A percentile compares a stretch with the other conserved stretches of the same genome.
Conservation (phyloP, 2,888 invertebrate genomes). For the Habrosyne pyritoides region DNA sequence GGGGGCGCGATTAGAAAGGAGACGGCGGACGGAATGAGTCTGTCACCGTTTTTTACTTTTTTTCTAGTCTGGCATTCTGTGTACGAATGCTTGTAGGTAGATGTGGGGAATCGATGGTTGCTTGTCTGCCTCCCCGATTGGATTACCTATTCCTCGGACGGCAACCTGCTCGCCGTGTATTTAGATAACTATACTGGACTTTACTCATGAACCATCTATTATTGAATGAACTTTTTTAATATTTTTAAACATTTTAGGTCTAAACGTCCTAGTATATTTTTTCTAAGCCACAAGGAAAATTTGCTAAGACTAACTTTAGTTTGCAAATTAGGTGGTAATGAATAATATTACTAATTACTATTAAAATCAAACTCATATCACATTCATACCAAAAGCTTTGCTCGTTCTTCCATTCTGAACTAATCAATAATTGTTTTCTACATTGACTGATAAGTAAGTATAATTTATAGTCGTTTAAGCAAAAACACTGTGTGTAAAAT, state of each 20-base stretch:
- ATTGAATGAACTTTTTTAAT: not conserved
- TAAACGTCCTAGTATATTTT: not conserved
- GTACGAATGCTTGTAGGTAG: slow-evolving; percentile 34
- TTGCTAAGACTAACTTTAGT: not conserved
- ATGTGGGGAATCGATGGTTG: slow-evolving; percentile 57
- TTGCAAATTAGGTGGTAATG: not conserved
- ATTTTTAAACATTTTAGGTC: not conserved
- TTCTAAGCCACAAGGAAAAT: not conserved
- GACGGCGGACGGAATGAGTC: slow-evolving; percentile 78
- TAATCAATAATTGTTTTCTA: slow-evolving; percentile 12
- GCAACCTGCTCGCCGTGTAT: not conserved
- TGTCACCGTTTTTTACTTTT: slow-evolving; percentile 78
- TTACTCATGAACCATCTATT: not conserved
- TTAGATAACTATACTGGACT: not conserved
- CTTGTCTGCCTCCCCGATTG: slow-evolving; percentile 41
- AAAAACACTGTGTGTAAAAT: not conserved
- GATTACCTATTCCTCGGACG: slow-evolving; percentile 19
- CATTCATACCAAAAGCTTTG: not conserved
- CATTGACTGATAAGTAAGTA: not conserved
- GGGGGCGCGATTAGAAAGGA: slow-evolving; percentile 81
- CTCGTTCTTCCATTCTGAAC: not conserved
- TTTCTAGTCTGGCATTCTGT: slow-evolving; percentile 76
- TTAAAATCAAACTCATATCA: too few relatives aligned
- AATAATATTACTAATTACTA: too few relatives aligned
- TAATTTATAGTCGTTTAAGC: not conserved